Evolutionary conservation across 2,888 invertebrate genomes (phyloP).

Genomic region (Tetheella fluctuosa): DNA sequence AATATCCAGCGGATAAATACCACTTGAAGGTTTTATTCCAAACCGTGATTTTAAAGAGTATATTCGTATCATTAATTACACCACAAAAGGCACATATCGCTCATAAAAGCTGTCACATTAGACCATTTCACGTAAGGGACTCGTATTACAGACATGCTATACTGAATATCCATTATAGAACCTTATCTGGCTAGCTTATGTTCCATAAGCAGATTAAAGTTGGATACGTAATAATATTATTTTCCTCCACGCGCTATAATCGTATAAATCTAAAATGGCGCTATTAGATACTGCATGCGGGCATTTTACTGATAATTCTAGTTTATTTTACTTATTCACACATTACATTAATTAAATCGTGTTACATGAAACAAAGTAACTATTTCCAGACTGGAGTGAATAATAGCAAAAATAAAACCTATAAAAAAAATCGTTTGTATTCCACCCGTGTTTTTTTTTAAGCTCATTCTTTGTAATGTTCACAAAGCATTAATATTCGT

Average conservation of each 20-base stretch:
- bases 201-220: slow-evolving; percentile 32
- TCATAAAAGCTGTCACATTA: slow-evolving; percentile 35
- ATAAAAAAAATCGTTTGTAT: too few species aligned
- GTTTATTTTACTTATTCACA: not conserved
- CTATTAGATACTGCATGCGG: too few species aligned
- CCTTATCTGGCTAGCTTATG: slow-evolving; percentile 48
- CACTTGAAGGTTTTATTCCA: slow-evolving; percentile 1
- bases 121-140: slow-evolving; percentile 41
- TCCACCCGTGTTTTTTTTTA: too few species aligned
- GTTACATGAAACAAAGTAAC: too few species aligned
- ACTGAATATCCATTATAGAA: slow-evolving; percentile 40
- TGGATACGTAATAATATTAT: slow-evolving; percentile 43
- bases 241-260: slow-evolving; percentile 34
- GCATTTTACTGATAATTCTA: not conserved
- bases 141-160: slow-evolving; percentile 57
- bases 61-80: slow-evolving; percentile 34
- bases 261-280: slow-evolving; percentile 12
- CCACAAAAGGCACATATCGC: slow-evolving; percentile 30
- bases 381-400: not conserved
- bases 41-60: slow-evolving; percentile 16
- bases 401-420: not conserved
- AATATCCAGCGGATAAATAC: not conserved
- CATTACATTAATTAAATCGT: not conserved
- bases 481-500: too few species aligned
- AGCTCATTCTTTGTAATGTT: too few species aligned